phyloP scores from a whole-genome alignment of 2,797 vertebrate species.

The Danio aesculapii region DNA sequence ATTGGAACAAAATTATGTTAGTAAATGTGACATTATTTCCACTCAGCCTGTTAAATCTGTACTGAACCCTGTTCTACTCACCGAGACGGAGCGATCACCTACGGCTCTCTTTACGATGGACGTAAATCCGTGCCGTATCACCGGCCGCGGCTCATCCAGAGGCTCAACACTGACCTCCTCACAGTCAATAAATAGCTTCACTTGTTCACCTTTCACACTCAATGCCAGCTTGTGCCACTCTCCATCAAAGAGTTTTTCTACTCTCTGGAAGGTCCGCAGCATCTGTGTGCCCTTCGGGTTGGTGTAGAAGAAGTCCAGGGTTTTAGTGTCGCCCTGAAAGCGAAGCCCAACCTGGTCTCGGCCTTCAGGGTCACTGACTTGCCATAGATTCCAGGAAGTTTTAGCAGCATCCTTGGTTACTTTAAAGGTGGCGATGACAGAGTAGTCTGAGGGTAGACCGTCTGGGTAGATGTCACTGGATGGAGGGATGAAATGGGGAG shows the following conservation, averaged over 20 bases:
- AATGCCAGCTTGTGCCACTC: conserved; percentile 81
- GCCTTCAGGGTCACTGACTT: conserved; percentile 78
- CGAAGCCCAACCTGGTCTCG: conserved; percentile 72
- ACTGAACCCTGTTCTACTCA: conserved; percentile 49
- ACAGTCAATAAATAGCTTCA: conserved; percentile 78
- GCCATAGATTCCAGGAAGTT: conserved; percentile 80
- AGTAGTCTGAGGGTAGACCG: conserved; percentile 79
- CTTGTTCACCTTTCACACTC: conserved; percentile 73
- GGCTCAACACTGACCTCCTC: conserved; percentile 71
- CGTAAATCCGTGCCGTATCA: conserved; percentile 66
- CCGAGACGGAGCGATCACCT: conserved; percentile 69
- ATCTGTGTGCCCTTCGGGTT: conserved; percentile 63
- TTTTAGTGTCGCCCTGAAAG: conserved; percentile 71
- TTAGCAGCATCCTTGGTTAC: conserved; percentile 67
- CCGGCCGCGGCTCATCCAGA: conserved; percentile 64
- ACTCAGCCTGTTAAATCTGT: background rate
- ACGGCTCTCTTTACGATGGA: conserved; percentile 76
- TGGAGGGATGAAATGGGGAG: conserved; percentile 26
- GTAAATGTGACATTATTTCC: background rate
- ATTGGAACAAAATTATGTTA: background rate
- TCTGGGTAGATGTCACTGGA: conserved; percentile 76
- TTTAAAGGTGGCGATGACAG: conserved; percentile 79
- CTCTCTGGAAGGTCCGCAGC: conserved; percentile 72
- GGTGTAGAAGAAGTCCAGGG: conserved; percentile 77
- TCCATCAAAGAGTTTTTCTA: conserved; percentile 76